phyloP scores from a whole-genome alignment of 2,797 vertebrate genomes.

The Rhinophrynus dorsalis region DNA sequence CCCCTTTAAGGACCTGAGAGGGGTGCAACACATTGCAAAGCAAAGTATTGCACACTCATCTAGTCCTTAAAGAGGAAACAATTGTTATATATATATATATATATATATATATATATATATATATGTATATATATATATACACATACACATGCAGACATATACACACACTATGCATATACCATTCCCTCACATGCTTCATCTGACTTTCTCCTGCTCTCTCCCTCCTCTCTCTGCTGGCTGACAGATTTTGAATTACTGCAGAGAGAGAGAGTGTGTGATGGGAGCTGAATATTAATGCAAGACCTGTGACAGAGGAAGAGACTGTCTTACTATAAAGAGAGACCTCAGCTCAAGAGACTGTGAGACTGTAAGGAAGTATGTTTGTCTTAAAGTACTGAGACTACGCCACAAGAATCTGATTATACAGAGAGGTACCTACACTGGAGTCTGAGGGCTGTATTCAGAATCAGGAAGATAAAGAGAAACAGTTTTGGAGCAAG shows the following conservation, averaged over 20 bases:
- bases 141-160: no score
- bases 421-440: neutral
- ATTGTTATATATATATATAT: no score
- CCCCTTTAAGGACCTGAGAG: no score
- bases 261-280: constrained; percentile 61
- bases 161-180: no score
- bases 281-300: constrained; percentile 71
- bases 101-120: no score
- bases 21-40: no score
- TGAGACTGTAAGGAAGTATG: neutral
- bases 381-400: no score
- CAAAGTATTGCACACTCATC: no score
- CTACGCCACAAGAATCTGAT: neutral
- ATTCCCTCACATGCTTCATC: neutral
- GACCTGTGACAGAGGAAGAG: constrained; percentile 52
- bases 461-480: no score
- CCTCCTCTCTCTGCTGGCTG: constrained; percentile 45
- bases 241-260: constrained; percentile 76
- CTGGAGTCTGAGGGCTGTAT: neutral
- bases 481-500: no score
- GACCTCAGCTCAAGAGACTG: constrained; percentile 20
- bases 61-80: no score
- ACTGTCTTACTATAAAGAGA: constrained; percentile 20
- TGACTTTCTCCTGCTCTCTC: constrained; percentile 18
- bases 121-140: no score